Base-by-base conservation (phyloP, 2,888 invertebrate species). In the Sericinus montela region DNA sequence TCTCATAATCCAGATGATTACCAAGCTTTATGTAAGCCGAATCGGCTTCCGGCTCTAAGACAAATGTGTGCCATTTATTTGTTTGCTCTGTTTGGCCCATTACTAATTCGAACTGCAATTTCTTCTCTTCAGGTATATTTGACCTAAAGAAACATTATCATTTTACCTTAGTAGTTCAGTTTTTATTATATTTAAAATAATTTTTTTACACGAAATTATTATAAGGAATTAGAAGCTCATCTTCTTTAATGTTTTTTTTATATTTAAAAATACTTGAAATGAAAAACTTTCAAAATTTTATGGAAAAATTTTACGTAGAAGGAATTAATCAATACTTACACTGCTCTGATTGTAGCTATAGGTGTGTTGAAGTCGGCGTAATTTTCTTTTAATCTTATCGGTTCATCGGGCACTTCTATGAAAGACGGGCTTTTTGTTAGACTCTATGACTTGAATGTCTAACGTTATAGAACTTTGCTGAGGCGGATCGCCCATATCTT, bases 81-180 rank as follows among this genome's bases (percentile, higher is more conserved):
- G 96, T 95, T 77, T 96, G 96, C 63, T 94, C 94, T 0, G 96
- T 96, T 67, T 94, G 93, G 0, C 97, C 96, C 59, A 92, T 92
- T 6, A 95, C 92, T 45, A 97, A 81, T 70, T 95, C 94, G 67
- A 96, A 97, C 54, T 94, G 92, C 9, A 96, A 89, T 65, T 93
- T 92, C 44, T 92, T 91, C 65, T 93, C 93, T 62, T 94, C 93
- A 0, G 92, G 91, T 58, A 94, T 94, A 72, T 95, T 95, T 3
- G 96, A 95, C 34, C 93, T 93, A 56, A 59, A 53, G 55, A 46
- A 52, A 9, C 59, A 52, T 42, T 54, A 30, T 11, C 4, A 3
- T 19, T 5, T 19, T 19, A 19, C 2, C 19, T 19, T 19, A 19
- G 19, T 19, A 19, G 19, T 2, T 19, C 5, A 5, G 19, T 19